Percentiles rank a stretch among this genome's conserved stretches.
These are phyloP conservation scores for Psittacula echo DNA, from an alignment of 2,797 vertebrate genomes.

Conservation along the genomic window DNA sequence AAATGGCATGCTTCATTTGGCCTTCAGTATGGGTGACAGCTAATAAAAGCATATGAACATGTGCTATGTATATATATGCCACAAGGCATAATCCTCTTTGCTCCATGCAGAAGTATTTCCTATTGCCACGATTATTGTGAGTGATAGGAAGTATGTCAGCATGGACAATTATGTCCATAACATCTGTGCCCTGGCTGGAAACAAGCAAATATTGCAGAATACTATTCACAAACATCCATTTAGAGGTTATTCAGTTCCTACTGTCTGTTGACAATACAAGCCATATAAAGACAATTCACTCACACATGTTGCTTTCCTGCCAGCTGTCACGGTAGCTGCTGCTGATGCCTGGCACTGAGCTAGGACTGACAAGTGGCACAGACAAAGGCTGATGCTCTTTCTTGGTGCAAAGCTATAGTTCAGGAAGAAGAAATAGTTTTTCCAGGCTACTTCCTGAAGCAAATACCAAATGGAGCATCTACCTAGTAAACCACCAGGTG, in stretches of 20 bases:
- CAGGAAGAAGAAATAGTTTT: not conserved
- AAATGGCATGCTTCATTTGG: constrained; percentile 52
- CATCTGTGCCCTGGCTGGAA: constrained; percentile 30
- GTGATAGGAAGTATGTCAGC: constrained; percentile 7
- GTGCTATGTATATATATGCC: constrained; percentile 36
- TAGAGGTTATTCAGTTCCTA: constrained; percentile 1
- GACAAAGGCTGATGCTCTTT: not conserved
- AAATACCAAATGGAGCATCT: not conserved
- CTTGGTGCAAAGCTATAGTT: not conserved
- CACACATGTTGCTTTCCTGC: not conserved
- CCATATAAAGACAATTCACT: not conserved
- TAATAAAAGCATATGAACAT: constrained; percentile 50
- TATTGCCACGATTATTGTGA: not conserved
- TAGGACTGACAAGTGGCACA: not conserved
- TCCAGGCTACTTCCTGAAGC: not conserved
- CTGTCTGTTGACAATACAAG: not conserved
- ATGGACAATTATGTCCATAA: not conserved
- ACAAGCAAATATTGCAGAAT: not conserved
- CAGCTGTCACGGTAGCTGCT: not conserved
- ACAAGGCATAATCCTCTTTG: constrained; percentile 47
- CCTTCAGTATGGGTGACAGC: constrained; percentile 17
- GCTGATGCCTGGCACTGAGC: not conserved
- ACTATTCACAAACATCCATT: not conserved
- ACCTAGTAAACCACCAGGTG: not conserved
- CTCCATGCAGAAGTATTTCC: constrained; percentile 34